Conservation (phyloP, 35 echinoderm and acorn worm species). For the Patiria miniata region DNA sequence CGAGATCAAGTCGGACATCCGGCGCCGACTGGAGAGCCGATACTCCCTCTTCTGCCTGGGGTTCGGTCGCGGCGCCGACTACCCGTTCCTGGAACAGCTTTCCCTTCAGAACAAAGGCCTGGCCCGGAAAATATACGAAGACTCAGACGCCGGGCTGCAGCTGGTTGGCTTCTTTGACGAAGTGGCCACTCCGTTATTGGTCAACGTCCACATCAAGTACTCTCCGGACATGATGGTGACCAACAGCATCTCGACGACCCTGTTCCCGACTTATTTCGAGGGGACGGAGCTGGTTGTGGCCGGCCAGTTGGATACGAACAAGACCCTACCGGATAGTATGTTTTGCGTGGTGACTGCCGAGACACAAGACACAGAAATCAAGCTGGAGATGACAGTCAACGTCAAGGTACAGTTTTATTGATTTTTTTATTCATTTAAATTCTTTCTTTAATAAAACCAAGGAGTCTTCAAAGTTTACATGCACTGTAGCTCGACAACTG, state of each 20-base stretch:
- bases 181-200: conserved; percentile 79
- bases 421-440: too few species aligned
- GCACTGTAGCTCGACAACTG: too few species aligned
- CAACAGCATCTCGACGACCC: conserved; percentile 62
- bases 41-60: conserved; percentile 69
- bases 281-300: conserved; percentile 84
- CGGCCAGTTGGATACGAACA: conserved; percentile 47
- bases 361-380: not conserved
- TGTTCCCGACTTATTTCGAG: conserved; percentile 68
- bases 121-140: conserved; percentile 75
- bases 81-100: conserved; percentile 64
- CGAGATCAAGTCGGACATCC: conserved; percentile 27
- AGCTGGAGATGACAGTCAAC: not conserved
- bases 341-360: conserved; percentile 19
- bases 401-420: conserved; percentile 33
- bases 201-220: conserved; percentile 70
- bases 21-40: conserved; percentile 28
- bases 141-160: conserved; percentile 69
- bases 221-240: conserved; percentile 30
- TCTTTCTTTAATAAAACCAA: too few species aligned
- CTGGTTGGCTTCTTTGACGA: conserved; percentile 83
- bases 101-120: conserved; percentile 59
- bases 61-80: conserved; percentile 65
- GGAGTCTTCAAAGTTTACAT: too few species aligned
- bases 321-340: not conserved